Conservation (phyloP, 2,888 invertebrate species). For the Drosophila anomalata region DNA sequence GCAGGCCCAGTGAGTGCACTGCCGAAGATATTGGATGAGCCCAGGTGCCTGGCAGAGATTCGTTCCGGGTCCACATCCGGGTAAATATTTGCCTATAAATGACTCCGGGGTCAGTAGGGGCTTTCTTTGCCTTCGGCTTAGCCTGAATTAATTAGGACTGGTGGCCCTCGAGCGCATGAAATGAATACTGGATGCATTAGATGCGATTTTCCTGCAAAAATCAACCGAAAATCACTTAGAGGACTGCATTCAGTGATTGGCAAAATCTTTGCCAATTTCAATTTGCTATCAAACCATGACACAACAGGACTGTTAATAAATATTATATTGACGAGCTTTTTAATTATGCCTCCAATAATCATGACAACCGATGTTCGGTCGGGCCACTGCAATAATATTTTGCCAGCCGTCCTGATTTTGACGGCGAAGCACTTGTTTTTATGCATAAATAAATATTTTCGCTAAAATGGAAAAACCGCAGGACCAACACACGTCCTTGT, state of each 20-base stretch:
- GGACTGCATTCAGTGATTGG: neutral
- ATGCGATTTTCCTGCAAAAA: neutral
- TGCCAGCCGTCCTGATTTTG: slow-evolving; percentile 44
- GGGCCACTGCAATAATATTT: slow-evolving; percentile 42
- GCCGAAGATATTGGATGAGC: slow-evolving; percentile 20
- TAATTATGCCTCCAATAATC: slow-evolving; percentile 67
- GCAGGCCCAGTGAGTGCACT: slow-evolving; percentile 12
- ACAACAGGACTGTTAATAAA: slow-evolving; percentile 33
- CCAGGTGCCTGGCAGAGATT: slow-evolving; percentile 19
- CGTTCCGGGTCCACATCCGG: slow-evolving; percentile 12
- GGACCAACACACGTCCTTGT: slow-evolving; percentile 1
- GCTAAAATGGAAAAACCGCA: slow-evolving; percentile 57
- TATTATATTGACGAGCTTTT: slow-evolving; percentile 46
- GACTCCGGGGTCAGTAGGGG: slow-evolving; percentile 17
- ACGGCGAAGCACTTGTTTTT: slow-evolving; percentile 39
- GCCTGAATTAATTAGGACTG: slow-evolving; percentile 6
- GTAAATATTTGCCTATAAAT: slow-evolving; percentile 31
- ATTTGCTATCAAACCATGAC: neutral
- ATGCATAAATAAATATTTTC: slow-evolving; percentile 57
- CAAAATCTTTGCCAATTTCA: neutral
- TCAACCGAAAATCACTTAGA: neutral
- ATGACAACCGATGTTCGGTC: slow-evolving; percentile 47
- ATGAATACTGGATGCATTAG: neutral
- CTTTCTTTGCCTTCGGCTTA: slow-evolving; percentile 17
- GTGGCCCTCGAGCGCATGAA: neutral